phyloP scores from a whole-genome alignment of 2,113 vertebrate species.

The Peromyscus californicus region DNA sequence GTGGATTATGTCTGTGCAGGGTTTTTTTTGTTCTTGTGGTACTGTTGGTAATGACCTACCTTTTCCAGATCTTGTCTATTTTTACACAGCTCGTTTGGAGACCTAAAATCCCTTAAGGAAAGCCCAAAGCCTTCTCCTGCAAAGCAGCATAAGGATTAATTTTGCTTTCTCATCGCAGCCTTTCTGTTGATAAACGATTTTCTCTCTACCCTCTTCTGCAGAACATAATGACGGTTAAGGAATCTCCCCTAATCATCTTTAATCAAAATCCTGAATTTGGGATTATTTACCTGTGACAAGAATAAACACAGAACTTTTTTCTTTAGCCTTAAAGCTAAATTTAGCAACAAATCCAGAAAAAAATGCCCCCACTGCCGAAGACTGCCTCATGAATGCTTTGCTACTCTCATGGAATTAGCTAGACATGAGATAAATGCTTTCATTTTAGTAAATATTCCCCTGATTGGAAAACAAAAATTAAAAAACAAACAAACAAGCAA shows the following conservation, averaged over 20 bases:
- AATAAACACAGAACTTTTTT: neutral
- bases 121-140: neutral
- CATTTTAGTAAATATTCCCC: neutral
- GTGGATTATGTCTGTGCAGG: neutral
- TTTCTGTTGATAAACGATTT: neutral
- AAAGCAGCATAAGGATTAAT: neutral
- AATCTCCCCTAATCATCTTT: neutral
- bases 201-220: neutral
- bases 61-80: neutral
- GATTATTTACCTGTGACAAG: neutral
- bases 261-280: accelerated
- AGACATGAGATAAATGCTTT: neutral
- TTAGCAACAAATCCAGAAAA: neutral
- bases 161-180: neutral
- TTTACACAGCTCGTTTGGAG: neutral
- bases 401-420: neutral
- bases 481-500: neutral
- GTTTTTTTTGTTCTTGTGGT: neutral
- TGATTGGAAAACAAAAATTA: neutral
- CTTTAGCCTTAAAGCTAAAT: neutral
- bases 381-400: neutral
- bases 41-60: neutral
- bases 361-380: neutral
- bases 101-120: no score
- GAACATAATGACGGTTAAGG: neutral